Conservation (phyloP, 2,113 vertebrate species). For the Sinocyclocheilus anshuiensis region DNA sequence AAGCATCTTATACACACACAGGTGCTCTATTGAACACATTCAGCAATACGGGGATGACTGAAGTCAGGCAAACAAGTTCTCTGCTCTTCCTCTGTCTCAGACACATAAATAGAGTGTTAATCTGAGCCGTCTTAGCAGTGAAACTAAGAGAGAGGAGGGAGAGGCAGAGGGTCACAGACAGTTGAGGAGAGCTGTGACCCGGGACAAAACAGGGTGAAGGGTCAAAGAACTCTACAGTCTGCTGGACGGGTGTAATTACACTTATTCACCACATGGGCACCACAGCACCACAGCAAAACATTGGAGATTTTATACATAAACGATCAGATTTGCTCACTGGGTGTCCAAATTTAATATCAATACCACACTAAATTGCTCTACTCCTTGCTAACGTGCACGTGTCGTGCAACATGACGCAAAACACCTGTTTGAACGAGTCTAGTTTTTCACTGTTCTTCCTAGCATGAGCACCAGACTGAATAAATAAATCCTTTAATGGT, state of each 20-base stretch:
- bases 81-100: conserved; percentile 12
- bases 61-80: conserved; percentile 36
- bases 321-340: background rate
- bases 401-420: background rate
- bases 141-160: conserved; percentile 12
- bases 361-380: background rate
- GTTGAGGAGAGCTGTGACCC: background rate
- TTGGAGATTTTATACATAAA: background rate
- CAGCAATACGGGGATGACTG: background rate
- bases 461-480: background rate
- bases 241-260: conserved; percentile 1
- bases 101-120: conserved; percentile 46
- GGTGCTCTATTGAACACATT: conserved; percentile 4
- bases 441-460: background rate
- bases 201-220: conserved; percentile 31
- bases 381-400: background rate
- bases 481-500: conserved; percentile 13
- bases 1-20: conserved; percentile 37
- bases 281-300: background rate
- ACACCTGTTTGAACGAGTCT: background rate
- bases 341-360: background rate
- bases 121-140: conserved; percentile 36
- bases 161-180: conserved; percentile 35
- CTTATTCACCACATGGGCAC: background rate
- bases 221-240: conserved; percentile 16